These are phyloP conservation scores for Xestia rhomboidea DNA, from an alignment of 2,888 invertebrate genomes.

Conservation along the genomic window DNA sequence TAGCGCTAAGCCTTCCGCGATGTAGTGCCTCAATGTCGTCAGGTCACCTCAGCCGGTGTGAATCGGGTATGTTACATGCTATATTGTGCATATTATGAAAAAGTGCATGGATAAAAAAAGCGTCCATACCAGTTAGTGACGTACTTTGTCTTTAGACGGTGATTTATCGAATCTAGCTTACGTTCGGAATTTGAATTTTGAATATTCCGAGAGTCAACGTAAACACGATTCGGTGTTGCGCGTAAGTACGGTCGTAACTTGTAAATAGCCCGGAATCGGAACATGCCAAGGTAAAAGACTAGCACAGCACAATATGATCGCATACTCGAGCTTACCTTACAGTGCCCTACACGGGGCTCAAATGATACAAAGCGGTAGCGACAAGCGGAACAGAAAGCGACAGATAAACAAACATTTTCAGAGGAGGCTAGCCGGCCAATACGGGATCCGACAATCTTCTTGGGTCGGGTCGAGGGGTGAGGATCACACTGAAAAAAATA, in stretches of 20 bases:
- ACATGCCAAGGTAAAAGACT: slow-evolving; percentile 72
- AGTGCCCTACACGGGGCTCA: slow-evolving; percentile 60
- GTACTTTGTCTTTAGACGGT: slow-evolving; percentile 32
- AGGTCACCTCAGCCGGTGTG: slow-evolving; percentile 87
- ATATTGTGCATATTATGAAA: slow-evolving; percentile 78
- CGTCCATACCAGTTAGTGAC: slow-evolving; percentile 48
- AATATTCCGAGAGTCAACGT: slow-evolving; percentile 45
- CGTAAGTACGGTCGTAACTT: slow-evolving; percentile 53
- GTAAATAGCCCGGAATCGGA: slow-evolving; percentile 58
- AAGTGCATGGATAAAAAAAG: slow-evolving; percentile 74
- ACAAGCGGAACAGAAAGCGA: slow-evolving; percentile 85
- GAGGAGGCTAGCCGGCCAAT: slow-evolving; percentile 90
- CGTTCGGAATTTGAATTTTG: slow-evolving; percentile 50
- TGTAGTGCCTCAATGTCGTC: slow-evolving; percentile 77
- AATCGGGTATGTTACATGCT: slow-evolving; percentile 88
- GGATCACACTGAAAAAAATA: slow-evolving; percentile 91
- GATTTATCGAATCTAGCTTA: slow-evolving; percentile 50
- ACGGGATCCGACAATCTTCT: slow-evolving; percentile 87
- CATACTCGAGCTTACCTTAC: slow-evolving; percentile 73
- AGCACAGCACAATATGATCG: slow-evolving; percentile 74
- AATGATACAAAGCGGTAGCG: slow-evolving; percentile 84
- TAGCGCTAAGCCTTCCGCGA: slow-evolving; percentile 82
- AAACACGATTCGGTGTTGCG: slow-evolving; percentile 46
- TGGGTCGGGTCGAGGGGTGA: slow-evolving; percentile 91
- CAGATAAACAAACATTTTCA: slow-evolving; percentile 87